Evolutionary conservation across 2,113 vertebrate species (phyloP).

Genomic region (Acanthisitta chloris): DNA sequence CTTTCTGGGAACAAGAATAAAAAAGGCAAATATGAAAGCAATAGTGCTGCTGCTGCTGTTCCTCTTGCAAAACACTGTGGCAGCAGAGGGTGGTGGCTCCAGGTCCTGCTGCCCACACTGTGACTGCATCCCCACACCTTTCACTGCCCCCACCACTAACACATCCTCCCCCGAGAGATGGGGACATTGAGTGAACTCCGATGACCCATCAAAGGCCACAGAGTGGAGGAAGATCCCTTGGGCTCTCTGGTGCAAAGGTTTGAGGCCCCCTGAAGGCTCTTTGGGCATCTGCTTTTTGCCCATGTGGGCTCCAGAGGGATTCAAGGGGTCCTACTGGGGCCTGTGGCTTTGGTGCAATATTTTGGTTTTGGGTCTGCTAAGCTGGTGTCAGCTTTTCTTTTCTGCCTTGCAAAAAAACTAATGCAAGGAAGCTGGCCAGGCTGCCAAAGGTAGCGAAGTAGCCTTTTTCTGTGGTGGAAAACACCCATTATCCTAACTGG

Average conservation of each 20-base stretch:
- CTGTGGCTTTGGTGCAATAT: not conserved
- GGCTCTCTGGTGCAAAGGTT: not conserved
- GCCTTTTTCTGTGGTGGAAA: not conserved
- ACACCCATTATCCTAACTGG: not conserved
- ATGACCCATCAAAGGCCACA: not conserved
- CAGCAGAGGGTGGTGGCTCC: not conserved
- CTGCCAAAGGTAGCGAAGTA: not conserved
- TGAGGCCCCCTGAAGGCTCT: not conserved
- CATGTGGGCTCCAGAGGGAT: accelerated
- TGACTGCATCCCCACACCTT: not conserved
- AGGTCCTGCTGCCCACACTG: not conserved
- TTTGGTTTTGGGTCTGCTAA: not conserved
- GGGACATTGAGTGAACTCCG: not conserved
- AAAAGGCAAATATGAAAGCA: not conserved
- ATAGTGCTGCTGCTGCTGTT: not conserved
- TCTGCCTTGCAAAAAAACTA: not conserved
- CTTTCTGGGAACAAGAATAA: not conserved
- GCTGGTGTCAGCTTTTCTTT: not conserved
- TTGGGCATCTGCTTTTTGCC: not conserved
- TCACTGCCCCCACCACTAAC: not conserved
- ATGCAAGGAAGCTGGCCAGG: not conserved
- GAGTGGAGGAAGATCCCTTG: not conserved
- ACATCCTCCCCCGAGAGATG: not conserved
- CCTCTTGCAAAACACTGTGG: not conserved
- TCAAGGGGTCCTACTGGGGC: not conserved